These are phyloP conservation scores for Heliconius nattereri DNA, from an alignment of 1,140 invertebrate genomes.

Conservation along the genomic window DNA sequence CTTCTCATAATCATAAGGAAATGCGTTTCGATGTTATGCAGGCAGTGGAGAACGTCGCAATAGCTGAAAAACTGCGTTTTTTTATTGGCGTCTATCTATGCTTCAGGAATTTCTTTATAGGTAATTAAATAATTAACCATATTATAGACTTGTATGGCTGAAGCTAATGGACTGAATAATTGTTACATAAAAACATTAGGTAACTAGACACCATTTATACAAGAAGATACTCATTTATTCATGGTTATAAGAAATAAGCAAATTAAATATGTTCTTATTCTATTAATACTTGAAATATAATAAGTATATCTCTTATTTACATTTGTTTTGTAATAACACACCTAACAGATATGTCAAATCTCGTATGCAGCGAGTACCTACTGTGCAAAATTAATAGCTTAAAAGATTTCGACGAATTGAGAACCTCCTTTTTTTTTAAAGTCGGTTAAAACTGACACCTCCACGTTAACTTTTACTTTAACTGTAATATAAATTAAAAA, in stretches of 20 bases:
- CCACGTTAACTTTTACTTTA: background rate
- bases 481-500: background rate
- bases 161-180: background rate
- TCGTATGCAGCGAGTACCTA: no score
- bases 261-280: no score
- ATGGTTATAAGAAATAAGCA: background rate
- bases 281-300: background rate
- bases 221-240: background rate
- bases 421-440: no score
- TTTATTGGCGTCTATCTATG: background rate
- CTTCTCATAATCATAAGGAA: conserved; percentile 51
- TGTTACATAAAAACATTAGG: background rate
- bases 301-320: background rate
- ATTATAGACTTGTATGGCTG: background rate
- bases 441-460: no score
- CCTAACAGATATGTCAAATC: no score
- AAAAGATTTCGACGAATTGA: no score
- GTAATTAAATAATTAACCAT: conserved; percentile 4
- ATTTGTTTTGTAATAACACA: no score
- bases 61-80: background rate
- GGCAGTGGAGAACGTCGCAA: conserved; percentile 37
- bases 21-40: conserved; percentile 42
- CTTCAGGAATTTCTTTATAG: background rate
- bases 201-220: background rate
- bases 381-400: no score